Percentiles rank a stretch among this genome's conserved stretches.
These are phyloP conservation scores for Talpa occidentalis DNA, from an alignment of 2,113 vertebrate species.

Conservation along the genomic window DNA sequence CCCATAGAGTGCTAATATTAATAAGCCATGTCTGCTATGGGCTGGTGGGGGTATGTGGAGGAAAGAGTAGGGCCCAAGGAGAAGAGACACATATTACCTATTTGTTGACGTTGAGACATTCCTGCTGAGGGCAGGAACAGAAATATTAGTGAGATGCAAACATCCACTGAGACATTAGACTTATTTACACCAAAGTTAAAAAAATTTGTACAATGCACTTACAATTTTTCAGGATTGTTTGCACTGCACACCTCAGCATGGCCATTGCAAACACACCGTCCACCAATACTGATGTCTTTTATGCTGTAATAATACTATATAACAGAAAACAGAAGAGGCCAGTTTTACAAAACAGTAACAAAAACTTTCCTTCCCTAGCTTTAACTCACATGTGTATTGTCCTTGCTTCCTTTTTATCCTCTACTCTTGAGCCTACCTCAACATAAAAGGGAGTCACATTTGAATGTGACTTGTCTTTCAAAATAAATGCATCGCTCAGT, in stretches of 20 bases:
- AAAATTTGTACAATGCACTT: slow-evolving; percentile 71
- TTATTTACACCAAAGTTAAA: background rate
- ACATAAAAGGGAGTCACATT: background rate
- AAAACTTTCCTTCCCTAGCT: background rate
- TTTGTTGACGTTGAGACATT: background rate
- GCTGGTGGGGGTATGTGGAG: background rate
- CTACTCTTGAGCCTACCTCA: background rate
- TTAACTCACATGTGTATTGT: background rate
- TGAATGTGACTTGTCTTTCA: background rate
- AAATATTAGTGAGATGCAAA: background rate
- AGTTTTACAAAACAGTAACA: background rate
- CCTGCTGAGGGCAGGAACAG: background rate
- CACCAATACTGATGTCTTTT: slow-evolving; percentile 96
- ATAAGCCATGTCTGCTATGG: background rate
- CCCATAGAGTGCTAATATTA: background rate
- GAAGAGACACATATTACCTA: background rate
- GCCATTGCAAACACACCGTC: slow-evolving; percentile 94
- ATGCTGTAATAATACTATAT: slow-evolving; percentile 96
- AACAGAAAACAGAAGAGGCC: background rate
- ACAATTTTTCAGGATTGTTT: slow-evolving; percentile 84
- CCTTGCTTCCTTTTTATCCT: background rate
- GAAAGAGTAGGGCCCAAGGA: background rate
- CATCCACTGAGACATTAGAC: background rate
- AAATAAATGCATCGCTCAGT: background rate
- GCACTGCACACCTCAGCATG: slow-evolving; percentile 91